Base-by-base conservation (phyloP, 2,888 invertebrate genomes). In the Atethmia centrago region DNA sequence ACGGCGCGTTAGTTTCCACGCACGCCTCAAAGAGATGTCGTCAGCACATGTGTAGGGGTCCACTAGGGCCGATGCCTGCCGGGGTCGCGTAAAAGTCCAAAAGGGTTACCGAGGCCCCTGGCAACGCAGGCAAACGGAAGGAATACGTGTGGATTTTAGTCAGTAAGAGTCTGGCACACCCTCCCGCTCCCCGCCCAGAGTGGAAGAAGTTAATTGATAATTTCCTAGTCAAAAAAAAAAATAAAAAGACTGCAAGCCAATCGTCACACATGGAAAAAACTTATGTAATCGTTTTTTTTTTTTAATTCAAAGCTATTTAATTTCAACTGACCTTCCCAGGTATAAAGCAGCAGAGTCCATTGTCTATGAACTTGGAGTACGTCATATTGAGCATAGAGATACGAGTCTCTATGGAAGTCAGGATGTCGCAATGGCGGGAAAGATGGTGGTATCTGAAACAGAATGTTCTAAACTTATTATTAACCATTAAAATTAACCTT, bases 351-450 rank as follows among this genome's bases (percentile, higher is more conserved):
- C 99, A 98, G 31, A 98, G 94, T 74, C 98, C 97, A 53, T 97
- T 96, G 84, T 99, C 98, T 47, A 99, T 98, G 90, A 98, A 98
- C 94, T 99, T 99, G 74, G 97, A 97, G 90, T 98, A 99, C 0
- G 99, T 99, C 99, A 99, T 99, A 55, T 98, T 98, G 21, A 99
- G 97, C 97, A 99, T 98, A 0, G 99, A 99, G 68, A 99, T 97
- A 40, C 99, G 97, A 0, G 99, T 99, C 93, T 99, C 99, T 71
- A 99, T 97, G 0, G 98, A 98, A 0, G 98, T 98, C 47, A 99
- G 95, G 84, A 99, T 98, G 88, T 99, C 99, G 82, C 98, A 98
- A 94, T 99, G 99, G n/a, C 98, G 97, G 0, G 99, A 97, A 72
- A 99, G 93, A 0, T 98, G 98, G 92, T 99, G 99, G 88, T 97